phyloP scores from a whole-genome alignment of 2,888 invertebrate species.

The Unio delphinus region DNA sequence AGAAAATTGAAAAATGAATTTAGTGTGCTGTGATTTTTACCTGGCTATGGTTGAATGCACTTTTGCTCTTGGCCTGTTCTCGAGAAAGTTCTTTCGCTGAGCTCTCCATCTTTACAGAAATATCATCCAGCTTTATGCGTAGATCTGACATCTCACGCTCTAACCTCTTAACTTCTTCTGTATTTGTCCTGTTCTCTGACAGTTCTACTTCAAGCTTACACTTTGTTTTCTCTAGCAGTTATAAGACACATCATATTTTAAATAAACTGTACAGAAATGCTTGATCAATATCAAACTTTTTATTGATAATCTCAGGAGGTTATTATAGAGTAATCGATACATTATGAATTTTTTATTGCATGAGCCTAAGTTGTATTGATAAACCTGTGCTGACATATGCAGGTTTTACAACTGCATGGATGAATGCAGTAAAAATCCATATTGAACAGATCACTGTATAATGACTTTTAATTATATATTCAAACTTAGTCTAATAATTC shows the following conservation, averaged over 20 bases:
- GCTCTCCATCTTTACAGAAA: constrained; percentile 47
- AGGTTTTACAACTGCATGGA: too few relatives aligned
- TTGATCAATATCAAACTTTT: not conserved
- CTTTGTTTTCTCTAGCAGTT: constrained; percentile 41
- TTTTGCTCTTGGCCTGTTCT: constrained; percentile 62
- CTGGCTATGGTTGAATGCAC: constrained; percentile 62
- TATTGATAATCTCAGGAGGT: not conserved
- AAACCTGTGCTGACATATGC: too few relatives aligned
- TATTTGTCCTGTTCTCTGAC: constrained; percentile 45
- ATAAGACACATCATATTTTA: not conserved
- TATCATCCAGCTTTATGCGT: constrained; percentile 46
- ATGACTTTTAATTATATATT: too few relatives aligned
- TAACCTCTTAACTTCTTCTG: constrained; percentile 38
- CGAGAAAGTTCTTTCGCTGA: constrained; percentile 51
- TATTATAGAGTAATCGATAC: too few relatives aligned
- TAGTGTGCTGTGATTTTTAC: constrained; percentile 62
- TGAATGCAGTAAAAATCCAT: too few relatives aligned
- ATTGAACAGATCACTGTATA: too few relatives aligned
- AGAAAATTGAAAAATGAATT: constrained; percentile 34
- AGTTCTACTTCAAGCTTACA: constrained; percentile 47
- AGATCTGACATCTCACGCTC: constrained; percentile 43
- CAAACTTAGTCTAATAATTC: too few relatives aligned
- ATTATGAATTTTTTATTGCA: too few relatives aligned
- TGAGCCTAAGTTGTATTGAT: too few relatives aligned
- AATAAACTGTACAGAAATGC: not conserved